These are phyloP conservation scores for Darevskia nairensis DNA, from an alignment of 2,797 vertebrate species.

Conservation along the genomic window DNA sequence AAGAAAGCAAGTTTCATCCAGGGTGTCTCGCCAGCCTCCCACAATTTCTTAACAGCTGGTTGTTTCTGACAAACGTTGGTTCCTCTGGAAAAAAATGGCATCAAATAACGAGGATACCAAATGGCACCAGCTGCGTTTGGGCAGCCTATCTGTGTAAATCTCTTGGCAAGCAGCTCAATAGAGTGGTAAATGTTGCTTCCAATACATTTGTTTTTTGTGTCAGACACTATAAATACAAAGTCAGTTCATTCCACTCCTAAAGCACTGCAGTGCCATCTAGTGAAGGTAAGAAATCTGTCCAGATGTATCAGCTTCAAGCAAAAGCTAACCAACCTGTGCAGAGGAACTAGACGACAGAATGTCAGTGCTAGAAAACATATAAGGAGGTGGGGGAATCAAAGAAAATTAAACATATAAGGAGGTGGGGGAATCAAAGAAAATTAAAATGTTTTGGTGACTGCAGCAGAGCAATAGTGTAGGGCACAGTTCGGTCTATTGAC, in stretches of 20 bases:
- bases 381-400: background rate
- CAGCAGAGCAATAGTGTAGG: background rate
- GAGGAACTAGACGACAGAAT: background rate
- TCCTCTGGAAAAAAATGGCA: background rate
- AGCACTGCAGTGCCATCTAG: conserved; percentile 6
- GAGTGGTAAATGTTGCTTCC: background rate
- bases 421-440: background rate
- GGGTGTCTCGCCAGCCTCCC: no score
- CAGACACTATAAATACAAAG: background rate
- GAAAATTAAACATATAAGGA: no score
- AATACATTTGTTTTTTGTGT: background rate
- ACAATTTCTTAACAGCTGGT: background rate
- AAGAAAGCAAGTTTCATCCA: no score
- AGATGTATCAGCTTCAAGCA: background rate
- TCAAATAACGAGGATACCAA: background rate
- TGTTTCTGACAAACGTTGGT: background rate
- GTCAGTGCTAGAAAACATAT: background rate
- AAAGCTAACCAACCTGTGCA: no score
- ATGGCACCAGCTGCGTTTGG: background rate
- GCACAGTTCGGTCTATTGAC: background rate
- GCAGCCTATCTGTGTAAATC: background rate
- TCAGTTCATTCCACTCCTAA: background rate
- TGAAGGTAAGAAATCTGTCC: background rate
- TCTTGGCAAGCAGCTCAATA: background rate
- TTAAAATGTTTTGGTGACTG: no score